These are phyloP conservation scores for Anaspis maculata DNA, from an alignment of 2,888 invertebrate genomes.

Conservation along the genomic window DNA sequence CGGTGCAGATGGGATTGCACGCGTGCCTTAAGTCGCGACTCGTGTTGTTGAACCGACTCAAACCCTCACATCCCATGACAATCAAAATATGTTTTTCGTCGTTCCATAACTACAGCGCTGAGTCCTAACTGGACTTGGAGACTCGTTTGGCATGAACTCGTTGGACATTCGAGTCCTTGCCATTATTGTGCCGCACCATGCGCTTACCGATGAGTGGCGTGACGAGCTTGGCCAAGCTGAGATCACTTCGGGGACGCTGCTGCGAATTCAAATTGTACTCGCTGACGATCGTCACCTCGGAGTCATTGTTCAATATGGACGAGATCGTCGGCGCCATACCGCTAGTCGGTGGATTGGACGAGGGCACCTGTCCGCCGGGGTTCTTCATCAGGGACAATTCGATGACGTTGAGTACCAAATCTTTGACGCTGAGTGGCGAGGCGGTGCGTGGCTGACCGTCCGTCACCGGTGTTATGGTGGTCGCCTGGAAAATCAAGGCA, in stretches of 20 bases:
- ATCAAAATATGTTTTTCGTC: no score
- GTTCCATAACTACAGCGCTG: no score
- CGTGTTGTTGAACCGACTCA: no score
- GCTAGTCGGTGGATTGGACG: constrained; percentile 16
- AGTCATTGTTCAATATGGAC: constrained; percentile 51
- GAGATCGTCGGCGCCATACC: constrained; percentile 52
- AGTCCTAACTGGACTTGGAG: no score
- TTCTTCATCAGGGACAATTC: constrained; percentile 70
- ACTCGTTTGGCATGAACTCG: no score
- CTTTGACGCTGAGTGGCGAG: constrained; percentile 67
- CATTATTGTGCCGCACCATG: no score
- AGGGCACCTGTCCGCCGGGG: constrained; percentile 44
- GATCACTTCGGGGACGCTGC: constrained; percentile 23
- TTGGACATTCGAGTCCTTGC: no score
- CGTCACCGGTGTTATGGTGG: constrained; percentile 42
- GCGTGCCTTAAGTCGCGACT: no score
- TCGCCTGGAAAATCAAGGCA: constrained; percentile 20
- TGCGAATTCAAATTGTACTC: constrained; percentile 41
- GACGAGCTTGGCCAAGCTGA: constrained; percentile 38
- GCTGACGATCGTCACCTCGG: constrained; percentile 48
- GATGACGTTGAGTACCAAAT: constrained; percentile 75
- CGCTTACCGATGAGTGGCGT: constrained; percentile 52
- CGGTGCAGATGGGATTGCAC: no score
- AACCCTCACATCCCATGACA: no score
- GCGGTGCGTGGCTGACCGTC: constrained; percentile 37